Base-by-base conservation (phyloP, 2,113 vertebrate genomes). In the Bubo bubo region DNA sequence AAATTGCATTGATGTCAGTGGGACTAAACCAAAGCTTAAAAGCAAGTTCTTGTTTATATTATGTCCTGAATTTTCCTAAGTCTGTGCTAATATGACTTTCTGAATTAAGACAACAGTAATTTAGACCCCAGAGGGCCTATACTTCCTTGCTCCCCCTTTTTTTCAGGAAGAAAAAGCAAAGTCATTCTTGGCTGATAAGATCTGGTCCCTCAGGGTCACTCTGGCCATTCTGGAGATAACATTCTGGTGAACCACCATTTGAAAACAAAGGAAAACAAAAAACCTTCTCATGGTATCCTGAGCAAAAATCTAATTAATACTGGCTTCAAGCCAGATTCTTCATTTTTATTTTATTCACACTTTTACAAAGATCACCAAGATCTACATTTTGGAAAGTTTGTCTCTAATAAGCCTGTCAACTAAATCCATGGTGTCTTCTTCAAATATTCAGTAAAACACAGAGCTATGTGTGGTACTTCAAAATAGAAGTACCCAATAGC, bases 11-110 rank as follows among this genome's bases (percentile, higher is more conserved):
- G 80, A 59, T 79, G 45, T 89, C 37, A 56, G 8, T 16, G n/a
- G 32, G 47, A 71, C 30, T 91, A 87, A 89, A 63, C 18, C 16
- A 56, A 79, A 94, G 23, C 12, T 84, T 86, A 89, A 86, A 81
- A 47, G 56, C 5, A 87, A 45, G 32, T 47, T 87, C 28, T 71
- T 91, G 8, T 81, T 95, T 81, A 27, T 53, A 55, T 49, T 83
- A 49, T 22, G 19, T 50, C 24, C 35, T 6, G 3, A 45, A 66
- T 77, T 93, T 96, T 41, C n/a, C 14, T 67, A 53, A 75, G 23
- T 20, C n/a, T 59, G 39, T 34, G 35, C 14, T 45, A 83, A 92
- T 22, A 12, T 35, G 55, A 71, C 86, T 84, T 88, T 93, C 21
- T 66, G 56, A 86, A 41, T 86, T 32, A 27, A 90, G 22, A 17